A percentile compares a stretch with the other conserved stretches of the same genome.
phyloP scores from a whole-genome alignment of 2,113 vertebrate species.

The Chauna torquata region DNA sequence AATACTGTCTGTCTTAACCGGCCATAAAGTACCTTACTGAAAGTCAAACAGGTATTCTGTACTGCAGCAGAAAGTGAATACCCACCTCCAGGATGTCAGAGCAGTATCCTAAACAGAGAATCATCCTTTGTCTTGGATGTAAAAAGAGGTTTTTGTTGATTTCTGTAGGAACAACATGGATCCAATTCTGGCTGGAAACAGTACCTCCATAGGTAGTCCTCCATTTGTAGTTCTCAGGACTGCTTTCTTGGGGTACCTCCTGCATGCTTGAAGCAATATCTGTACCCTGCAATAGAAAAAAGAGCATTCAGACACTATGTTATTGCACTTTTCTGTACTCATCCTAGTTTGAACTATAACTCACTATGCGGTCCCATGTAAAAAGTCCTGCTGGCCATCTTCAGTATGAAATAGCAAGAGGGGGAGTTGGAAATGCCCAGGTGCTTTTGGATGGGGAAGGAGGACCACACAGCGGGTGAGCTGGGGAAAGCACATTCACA shows the following conservation, averaged over 20 bases:
- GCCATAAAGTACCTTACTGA: background rate
- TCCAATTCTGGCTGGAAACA: background rate
- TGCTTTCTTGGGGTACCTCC: background rate
- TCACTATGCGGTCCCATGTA: background rate
- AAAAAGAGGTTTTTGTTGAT: background rate
- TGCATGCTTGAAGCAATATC: background rate
- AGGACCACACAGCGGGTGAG: accelerated
- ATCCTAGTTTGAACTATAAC: background rate
- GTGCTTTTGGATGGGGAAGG: background rate
- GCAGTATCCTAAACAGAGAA: background rate
- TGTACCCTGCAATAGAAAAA: background rate
- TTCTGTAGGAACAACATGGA: background rate
- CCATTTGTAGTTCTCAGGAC: background rate
- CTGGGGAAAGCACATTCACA: no score
- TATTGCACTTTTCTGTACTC: background rate
- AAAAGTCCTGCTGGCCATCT: background rate
- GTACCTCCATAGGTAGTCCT: background rate
- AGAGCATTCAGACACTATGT: background rate
- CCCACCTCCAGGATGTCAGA: background rate
- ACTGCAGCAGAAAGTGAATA: background rate
- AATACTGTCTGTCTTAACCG: background rate
- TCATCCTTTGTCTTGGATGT: background rate
- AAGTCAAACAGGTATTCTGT: background rate
- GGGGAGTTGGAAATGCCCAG: background rate
- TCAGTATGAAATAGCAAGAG: background rate